Percentiles rank a stretch among this genome's conserved stretches.
Evolutionary conservation across 2,797 vertebrate species (phyloP).

Genomic region (Emys orbicularis): DNA sequence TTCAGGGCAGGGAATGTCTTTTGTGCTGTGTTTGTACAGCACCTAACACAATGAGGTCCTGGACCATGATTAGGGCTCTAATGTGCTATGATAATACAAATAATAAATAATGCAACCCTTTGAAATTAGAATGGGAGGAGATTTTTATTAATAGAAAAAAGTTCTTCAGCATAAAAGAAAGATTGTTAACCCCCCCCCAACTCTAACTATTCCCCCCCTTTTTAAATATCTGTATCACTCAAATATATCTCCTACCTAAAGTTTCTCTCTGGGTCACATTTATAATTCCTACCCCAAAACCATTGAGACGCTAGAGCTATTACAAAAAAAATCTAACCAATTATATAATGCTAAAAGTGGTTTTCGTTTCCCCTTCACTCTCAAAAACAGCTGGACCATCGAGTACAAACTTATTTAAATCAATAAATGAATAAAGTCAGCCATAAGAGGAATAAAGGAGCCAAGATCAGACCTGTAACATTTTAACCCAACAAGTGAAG

Average conservation of each 20-base stretch:
- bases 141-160: not conserved
- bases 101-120: not conserved
- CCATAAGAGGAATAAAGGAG: fast-evolving
- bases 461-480: not conserved
- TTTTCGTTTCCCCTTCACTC: not conserved
- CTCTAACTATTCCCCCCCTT: not conserved
- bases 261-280: not conserved
- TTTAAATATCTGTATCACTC: not conserved
- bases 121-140: not conserved
- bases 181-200: not conserved
- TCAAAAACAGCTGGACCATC: not conserved
- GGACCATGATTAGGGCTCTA: not conserved
- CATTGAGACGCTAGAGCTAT: not conserved
- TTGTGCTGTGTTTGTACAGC: not conserved
- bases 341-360: not conserved
- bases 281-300: not conserved
- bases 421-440: not conserved
- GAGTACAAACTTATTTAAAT: not conserved
- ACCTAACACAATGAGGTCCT: not conserved
- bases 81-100: not conserved
- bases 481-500: not conserved
- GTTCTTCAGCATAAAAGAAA: not conserved
- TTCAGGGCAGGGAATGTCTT: not conserved
- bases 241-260: not conserved
- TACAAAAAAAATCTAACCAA: not conserved